phyloP scores from a whole-genome alignment of 2,113 vertebrate genomes.

The Silurus glanis region DNA sequence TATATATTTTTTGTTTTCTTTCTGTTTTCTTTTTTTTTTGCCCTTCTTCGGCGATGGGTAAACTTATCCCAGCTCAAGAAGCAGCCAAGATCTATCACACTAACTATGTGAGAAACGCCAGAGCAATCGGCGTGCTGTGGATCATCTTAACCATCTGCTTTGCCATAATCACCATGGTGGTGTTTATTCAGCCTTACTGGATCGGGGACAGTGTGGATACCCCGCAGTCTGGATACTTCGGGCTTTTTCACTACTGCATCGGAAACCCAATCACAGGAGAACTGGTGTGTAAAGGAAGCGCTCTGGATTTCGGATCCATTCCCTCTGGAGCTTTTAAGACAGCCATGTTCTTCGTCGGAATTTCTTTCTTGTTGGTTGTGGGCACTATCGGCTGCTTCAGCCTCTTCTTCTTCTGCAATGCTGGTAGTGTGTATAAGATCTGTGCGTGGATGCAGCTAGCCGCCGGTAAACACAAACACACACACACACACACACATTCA shows the following conservation, averaged over 20 bases:
- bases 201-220: constrained; percentile 97
- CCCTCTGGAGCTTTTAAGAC: constrained; percentile 97
- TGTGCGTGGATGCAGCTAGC: constrained; percentile 98
- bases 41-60: constrained; percentile 21
- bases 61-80: constrained; percentile 89
- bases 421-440: constrained; percentile 95
- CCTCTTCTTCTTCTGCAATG: constrained; percentile 96
- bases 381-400: constrained; percentile 92
- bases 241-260: constrained; percentile 95
- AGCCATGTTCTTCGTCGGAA: constrained; percentile 95
- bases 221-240: constrained; percentile 94
- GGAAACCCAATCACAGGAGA: constrained; percentile 93
- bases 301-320: constrained; percentile 92
- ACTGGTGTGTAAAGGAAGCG: constrained; percentile 94
- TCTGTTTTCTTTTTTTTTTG: background rate
- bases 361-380: constrained; percentile 91
- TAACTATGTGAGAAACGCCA: constrained; percentile 91
- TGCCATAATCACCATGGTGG: constrained; percentile 88
- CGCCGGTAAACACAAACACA: constrained; percentile 74
- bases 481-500: background rate
- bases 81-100: constrained; percentile 95
- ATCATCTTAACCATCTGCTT: constrained; percentile 95
- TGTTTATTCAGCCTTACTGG: constrained; percentile 98
- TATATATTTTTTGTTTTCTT: background rate
- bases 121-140: constrained; percentile 94